Conservation (phyloP, 2,797 vertebrate genomes). For the Sebastes umbrosus region DNA sequence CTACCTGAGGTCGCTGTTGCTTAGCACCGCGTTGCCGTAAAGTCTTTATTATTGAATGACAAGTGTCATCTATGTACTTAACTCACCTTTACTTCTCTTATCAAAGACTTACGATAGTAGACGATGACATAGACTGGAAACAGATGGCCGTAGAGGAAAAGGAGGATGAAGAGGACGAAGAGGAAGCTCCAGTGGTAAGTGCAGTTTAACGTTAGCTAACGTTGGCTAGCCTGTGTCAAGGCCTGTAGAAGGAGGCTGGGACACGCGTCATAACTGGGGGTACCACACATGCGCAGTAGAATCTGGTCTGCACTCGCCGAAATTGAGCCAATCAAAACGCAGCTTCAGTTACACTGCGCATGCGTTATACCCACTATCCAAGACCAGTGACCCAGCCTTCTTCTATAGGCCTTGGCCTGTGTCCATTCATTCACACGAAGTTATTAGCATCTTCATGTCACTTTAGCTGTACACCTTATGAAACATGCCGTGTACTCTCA, state of each 20-base stretch:
- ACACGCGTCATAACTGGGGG: no score
- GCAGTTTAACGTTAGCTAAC: neutral
- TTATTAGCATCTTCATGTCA: neutral
- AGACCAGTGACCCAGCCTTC: no score
- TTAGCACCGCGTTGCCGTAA: neutral
- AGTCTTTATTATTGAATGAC: neutral
- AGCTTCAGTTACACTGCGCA: no score
- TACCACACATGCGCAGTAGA: no score
- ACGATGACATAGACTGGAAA: constrained; percentile 91
- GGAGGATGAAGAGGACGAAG: constrained; percentile 83
- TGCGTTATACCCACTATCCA: rapidly evolving
- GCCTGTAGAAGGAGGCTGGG: no score
- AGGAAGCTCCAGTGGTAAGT: constrained; percentile 87
- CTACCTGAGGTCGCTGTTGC: constrained; percentile 13
- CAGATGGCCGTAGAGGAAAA: constrained; percentile 71
- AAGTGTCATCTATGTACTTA: neutral
- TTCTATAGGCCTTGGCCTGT: neutral
- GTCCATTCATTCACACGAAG: neutral
- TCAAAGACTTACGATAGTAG: constrained; percentile 90
- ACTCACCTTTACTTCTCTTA: neutral
- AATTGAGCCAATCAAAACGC: no score
- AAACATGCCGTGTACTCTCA: neutral
- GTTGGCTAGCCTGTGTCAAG: neutral
- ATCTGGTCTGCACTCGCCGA: no score
- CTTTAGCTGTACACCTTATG: neutral